Base-by-base conservation (phyloP, 2,113 vertebrate genomes). In the Tragelaphus buxtoni region DNA sequence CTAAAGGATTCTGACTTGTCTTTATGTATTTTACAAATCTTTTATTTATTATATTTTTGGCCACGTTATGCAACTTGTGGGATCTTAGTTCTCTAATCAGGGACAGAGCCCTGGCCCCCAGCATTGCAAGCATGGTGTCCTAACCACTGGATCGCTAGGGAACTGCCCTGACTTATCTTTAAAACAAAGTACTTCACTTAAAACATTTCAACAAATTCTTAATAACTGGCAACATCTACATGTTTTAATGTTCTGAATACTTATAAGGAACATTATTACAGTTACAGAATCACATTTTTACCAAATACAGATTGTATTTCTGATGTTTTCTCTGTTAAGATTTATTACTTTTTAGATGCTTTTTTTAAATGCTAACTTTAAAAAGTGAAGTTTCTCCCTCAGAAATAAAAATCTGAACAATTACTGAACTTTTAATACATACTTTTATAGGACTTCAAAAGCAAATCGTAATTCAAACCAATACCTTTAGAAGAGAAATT, bases 401-500 rank as follows among this genome's bases (percentile, higher is more conserved):
- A 96, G 74, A 95, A 97, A 92, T 88, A 88, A 96, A 94, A 94
- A 88, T 35, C 13, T 81, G 51, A 45, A 88, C 39, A 96, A 80
- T 32, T 91, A 85, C 45, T 94, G 2, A 77, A 96, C 87, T 94
- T 96, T 82, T 93, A 97, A 84, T 81, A 92, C 39, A 51, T 79
- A n/a, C 32, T 88, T 97, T 88, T 58, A 86, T 7, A 86, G 13
- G 30, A 91, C 58, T 90, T 95, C 58, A 84, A 94, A 94, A 80
- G 76, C 94, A 96, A 72, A 83, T 97, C 11, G 95, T 97, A 92
- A 94, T 96, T 95, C 74, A 98, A 98, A 96, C 28, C 49, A 92
- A 26, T 72, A 72, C 18, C 14, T 94, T 87, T 80, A 88, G 85
- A 91, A 92, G 18, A 55, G 63, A 58, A 51, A 92, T 24, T 49